A percentile compares a stretch with the other conserved stretches of the same genome.
These are phyloP conservation scores for Monochamus saltuarius DNA, from an alignment of 1,140 invertebrate genomes.

Conservation along the genomic window DNA sequence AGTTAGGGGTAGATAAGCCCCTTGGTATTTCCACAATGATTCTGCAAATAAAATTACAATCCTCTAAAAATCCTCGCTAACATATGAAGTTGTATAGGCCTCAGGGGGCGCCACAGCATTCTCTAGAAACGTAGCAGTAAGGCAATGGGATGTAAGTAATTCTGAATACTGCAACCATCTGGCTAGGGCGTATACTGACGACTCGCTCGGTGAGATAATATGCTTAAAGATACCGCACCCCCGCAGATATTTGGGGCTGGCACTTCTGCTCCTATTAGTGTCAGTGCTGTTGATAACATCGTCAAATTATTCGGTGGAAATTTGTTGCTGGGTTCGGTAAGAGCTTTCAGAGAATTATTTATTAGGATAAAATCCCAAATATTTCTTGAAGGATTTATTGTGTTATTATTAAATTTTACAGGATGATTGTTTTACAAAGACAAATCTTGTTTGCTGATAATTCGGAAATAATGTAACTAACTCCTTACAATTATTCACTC, in stretches of 20 bases:
- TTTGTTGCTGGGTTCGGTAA: constrained; percentile 9
- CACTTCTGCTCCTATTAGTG: constrained; percentile 28
- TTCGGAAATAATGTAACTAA: too few relatives aligned
- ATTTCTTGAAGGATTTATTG: too few relatives aligned
- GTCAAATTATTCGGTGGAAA: constrained; percentile 18
- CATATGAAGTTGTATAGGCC: too few relatives aligned
- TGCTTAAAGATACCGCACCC: constrained; percentile 37
- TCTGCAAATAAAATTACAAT: constrained; percentile 22
- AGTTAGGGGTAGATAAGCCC: too few relatives aligned
- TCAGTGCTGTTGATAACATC: constrained; percentile 14
- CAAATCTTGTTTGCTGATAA: too few relatives aligned
- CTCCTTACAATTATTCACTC: too few relatives aligned
- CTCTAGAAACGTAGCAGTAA: background rate
- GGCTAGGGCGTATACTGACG: constrained; percentile 26
- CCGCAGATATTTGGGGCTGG: constrained; percentile 20
- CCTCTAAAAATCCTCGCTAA: constrained; percentile 7
- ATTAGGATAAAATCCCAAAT: too few relatives aligned
- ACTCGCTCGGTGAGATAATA: constrained; percentile 34
- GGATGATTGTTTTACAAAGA: too few relatives aligned
- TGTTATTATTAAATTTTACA: too few relatives aligned
- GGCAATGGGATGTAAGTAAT: constrained; percentile 38
- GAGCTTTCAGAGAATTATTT: background rate
- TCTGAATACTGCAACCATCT: constrained; percentile 25
- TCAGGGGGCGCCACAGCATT: too few relatives aligned
- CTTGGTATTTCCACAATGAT: background rate